These are phyloP conservation scores for Esox niger DNA, from an alignment of 2,113 vertebrate species.

Conservation along the genomic window DNA sequence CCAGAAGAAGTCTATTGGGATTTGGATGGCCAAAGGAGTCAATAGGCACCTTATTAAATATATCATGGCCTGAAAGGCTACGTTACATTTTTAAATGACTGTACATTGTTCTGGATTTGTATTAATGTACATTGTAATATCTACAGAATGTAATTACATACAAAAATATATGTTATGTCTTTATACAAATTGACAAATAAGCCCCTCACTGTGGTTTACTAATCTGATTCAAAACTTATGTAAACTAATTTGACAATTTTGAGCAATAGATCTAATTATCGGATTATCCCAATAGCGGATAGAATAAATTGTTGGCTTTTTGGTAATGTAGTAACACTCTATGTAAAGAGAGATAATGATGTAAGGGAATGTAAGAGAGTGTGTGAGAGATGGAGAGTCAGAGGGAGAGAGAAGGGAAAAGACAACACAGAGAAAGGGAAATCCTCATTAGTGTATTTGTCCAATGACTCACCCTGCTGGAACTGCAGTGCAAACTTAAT, in stretches of 20 bases:
- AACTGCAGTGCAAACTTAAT: conserved; percentile 51
- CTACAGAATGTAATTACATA: background rate
- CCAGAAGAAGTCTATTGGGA: no score
- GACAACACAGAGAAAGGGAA: conserved; percentile 34
- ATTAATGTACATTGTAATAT: background rate
- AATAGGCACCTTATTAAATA: background rate
- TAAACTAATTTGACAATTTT: background rate
- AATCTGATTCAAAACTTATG: background rate
- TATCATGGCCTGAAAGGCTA: background rate
- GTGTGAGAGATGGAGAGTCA: no score
- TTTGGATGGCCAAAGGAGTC: no score
- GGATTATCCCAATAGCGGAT: background rate
- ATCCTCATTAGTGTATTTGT: conserved; percentile 57
- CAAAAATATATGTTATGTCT: background rate
- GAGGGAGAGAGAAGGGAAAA: background rate
- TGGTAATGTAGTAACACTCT: background rate
- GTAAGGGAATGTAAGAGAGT: no score
- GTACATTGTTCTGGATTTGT: no score
- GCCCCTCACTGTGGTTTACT: background rate
- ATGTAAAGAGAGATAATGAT: no score
- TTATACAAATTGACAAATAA: background rate
- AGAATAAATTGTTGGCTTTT: background rate
- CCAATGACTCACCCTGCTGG: conserved; percentile 52
- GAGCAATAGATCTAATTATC: background rate
- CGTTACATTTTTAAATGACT: no score